Evolutionary conservation across 2,797 vertebrate genomes (phyloP), one percentile per base, ranked within the genome.

Genomic region (Notolepis coatsorum): DNA sequence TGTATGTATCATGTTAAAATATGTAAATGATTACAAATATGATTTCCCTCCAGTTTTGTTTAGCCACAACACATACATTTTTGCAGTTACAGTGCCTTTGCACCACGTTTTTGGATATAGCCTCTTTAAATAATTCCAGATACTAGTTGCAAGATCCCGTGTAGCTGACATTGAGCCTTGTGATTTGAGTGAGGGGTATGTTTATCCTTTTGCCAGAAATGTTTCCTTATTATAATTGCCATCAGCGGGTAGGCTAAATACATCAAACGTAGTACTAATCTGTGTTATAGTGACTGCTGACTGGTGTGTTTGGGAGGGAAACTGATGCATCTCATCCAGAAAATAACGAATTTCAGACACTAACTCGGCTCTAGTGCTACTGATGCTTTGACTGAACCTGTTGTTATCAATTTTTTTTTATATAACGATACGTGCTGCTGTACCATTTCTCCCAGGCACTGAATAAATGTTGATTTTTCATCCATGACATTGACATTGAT

Each of bases 381-480:
- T 61, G 73, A 82, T 68, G 67, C 68, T 68, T 59, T 66, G 59
- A 74, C 73, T 65, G 53, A 86, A 85, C 75, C 83, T 88, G 80
- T 88, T 81, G 78, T 84, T 72, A 65, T 82, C 23, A 41, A 61
- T 66, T 80, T 88, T 78, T 88, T n/a, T n/a, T n/a, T n/a, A n/a
- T n/a, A 73, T 84, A 79, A 88, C 77, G 53, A 6, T 85, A 75
- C 91, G 88, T 92, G 89, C 90, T 93, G 90, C n/a, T n/a, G n/a
- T 90, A 92, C 82, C 76, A 84, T 92, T 93, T 92, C 90, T 89
- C 90, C 87, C 91, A 93, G 88, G 93, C 94, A 96, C 94, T 94
- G 94, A 96, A 95, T 95, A 94, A 96, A 95, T 86, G 63, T 52
- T 75, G 30, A 67, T 69, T 89, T 83, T 87, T 83, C 74, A 87